Evolutionary conservation across 2,113 vertebrate genomes (phyloP), one percentile per base, ranked within the genome.

Genomic region (Bubo scandiacus): DNA sequence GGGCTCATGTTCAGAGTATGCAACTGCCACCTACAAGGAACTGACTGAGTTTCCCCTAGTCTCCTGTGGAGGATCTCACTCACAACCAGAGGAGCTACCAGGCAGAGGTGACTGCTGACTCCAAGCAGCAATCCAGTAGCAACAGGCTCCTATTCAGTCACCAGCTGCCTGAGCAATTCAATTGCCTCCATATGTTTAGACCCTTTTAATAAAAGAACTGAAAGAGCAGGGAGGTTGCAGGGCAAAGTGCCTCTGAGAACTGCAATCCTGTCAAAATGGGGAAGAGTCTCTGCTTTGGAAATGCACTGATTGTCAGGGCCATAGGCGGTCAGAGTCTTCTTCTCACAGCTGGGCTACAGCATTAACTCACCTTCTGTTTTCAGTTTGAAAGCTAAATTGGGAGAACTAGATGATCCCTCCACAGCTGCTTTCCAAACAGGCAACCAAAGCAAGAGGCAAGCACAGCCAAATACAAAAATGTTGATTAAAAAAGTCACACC

Each of bases 351-450:
- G 71, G 72, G 67, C 82, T 74, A 81, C 79, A 81, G 45, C 12
- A 45, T 61, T 82, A 91, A 58, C 42, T 96, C 85, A 90, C 81
- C 67, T 79, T 86, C 84, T 90, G 81, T 83, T 92, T 96, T 68
- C 77, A 91, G 82, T 66, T 74, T 83, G 32, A 83, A 86, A 95
- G 67, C 85, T 92, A 88, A 92, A 96, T n/a, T 74, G 20, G 63
- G 70, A 89, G 30, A 70, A 63, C 27, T 67, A 70, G 82, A 86
- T 81, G 88, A 79, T 89, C 47, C 55, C 59, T 93, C 36, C 66
- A 82, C 87, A 96, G 75, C 90, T 92, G 94, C 47, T 86, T 93
- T 94, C 83, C 45, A 88, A 83, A 90, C 34, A 79, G 61, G 45
- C 29, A 81, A n/a, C 74, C 49, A 89, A 87, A 94, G 77, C 12